phyloP scores from a whole-genome alignment of 1,140 invertebrate species.

The Pseudomyrmex sp. region DNA sequence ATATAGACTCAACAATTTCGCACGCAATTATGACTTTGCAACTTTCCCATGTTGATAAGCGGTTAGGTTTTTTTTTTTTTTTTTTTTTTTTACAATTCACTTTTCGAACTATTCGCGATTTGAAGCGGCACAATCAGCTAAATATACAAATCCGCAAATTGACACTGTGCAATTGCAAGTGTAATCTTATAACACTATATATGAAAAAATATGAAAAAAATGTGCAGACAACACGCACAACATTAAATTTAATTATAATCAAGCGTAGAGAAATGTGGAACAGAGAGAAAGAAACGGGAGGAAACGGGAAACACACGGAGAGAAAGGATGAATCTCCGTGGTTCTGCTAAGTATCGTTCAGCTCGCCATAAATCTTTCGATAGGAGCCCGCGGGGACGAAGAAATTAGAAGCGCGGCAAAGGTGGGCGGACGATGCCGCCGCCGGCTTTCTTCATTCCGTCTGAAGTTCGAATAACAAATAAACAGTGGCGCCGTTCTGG shows the following conservation, averaged over 20 bases:
- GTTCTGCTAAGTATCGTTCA: constrained; percentile 50
- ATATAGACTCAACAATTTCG: constrained; percentile 33
- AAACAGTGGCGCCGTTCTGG: constrained; percentile 14
- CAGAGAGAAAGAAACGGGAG: too few relatives aligned
- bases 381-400: constrained; percentile 15
- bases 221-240: too few relatives aligned
- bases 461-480: constrained; percentile 61
- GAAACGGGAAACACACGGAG: neutral
- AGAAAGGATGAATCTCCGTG: constrained; percentile 7
- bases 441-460: neutral
- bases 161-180: neutral
- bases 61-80: neutral
- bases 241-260: too few relatives aligned
- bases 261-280: neutral
- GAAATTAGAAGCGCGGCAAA: constrained; percentile 45
- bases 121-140: too few relatives aligned
- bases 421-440: neutral
- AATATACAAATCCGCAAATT: neutral
- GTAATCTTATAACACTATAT: neutral
- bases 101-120: too few relatives aligned
- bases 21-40: constrained; percentile 53
- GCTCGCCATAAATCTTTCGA: constrained; percentile 57
- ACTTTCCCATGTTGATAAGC: constrained; percentile 30
- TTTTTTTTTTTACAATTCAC: too few relatives aligned
- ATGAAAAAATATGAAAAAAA: neutral